Evolutionary conservation across 2,888 invertebrate species (phyloP).

Genomic region (Lamellibrachia columna): DNA sequence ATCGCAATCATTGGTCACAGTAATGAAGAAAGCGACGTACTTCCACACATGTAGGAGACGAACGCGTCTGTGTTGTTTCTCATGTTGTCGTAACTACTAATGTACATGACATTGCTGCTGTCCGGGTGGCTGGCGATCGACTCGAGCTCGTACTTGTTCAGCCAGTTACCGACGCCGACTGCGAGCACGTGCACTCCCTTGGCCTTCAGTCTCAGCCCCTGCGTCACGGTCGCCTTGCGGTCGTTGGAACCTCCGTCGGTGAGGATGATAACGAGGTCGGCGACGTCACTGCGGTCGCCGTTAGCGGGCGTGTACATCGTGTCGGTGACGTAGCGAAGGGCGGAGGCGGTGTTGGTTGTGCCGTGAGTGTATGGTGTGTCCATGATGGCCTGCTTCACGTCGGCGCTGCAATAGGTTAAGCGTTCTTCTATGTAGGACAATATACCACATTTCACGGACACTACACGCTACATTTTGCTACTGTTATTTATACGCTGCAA

Average conservation of each 20-base stretch:
- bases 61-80: not conserved
- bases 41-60: conserved; percentile 22
- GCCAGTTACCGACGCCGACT: conserved; percentile 30
- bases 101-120: conserved; percentile 16
- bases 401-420: not conserved
- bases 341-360: no score
- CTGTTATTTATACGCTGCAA: no score
- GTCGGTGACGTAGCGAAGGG: no score
- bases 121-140: conserved; percentile 31
- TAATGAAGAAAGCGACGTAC: conserved; percentile 18
- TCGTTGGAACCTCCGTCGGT: no score
- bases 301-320: no score
- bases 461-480: no score
- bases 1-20: not conserved
- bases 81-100: conserved; percentile 20
- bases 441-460: no score
- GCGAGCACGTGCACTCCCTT: conserved; percentile 28
- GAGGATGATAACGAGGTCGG: no score
- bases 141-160: conserved; percentile 29
- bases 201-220: no score
- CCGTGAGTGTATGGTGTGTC: conserved; percentile 2
- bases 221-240: no score
- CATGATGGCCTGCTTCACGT: not conserved
- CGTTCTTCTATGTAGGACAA: no score
- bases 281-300: no score